phyloP scores from a whole-genome alignment of 1,140 invertebrate species.

The Drosophila setifemur region DNA sequence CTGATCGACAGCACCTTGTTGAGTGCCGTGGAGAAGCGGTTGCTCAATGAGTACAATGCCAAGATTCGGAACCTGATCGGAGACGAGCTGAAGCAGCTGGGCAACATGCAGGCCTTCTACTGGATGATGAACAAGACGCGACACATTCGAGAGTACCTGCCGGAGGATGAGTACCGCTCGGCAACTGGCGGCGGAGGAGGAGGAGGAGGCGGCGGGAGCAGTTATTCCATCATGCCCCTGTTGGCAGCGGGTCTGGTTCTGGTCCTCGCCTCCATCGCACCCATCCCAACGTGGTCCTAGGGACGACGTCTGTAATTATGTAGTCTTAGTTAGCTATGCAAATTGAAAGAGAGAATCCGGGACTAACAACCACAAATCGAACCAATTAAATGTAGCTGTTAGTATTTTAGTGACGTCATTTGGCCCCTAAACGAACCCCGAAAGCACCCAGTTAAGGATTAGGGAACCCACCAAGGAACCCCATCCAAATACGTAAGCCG shows the following conservation, averaged over 20 bases:
- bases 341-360: constrained; percentile 60
- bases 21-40: constrained; percentile 88
- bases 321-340: constrained; percentile 72
- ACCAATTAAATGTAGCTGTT: constrained; percentile 37
- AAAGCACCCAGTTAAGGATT: constrained; percentile 22
- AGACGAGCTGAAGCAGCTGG: constrained; percentile 87
- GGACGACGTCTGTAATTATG: constrained; percentile 31
- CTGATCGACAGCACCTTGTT: constrained; percentile 92
- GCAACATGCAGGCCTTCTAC: constrained; percentile 87
- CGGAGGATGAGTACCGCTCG: constrained; percentile 76
- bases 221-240: background rate
- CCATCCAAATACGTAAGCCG: constrained; percentile 49
- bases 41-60: constrained; percentile 91
- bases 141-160: constrained; percentile 85
- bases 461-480: constrained; percentile 30
- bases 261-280: background rate
- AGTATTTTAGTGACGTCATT: constrained; percentile 43
- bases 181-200: constrained; percentile 21
- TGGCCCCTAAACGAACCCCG: constrained; percentile 16
- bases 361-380: constrained; percentile 59
- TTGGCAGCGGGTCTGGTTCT: constrained; percentile 8
- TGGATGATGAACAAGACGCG: constrained; percentile 92
- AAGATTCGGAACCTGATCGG: constrained; percentile 88
- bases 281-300: background rate
- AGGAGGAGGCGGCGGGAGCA: too few species aligned